Conservation (phyloP, 2,113 vertebrate species). For the Datnioides undecimradiatus region DNA sequence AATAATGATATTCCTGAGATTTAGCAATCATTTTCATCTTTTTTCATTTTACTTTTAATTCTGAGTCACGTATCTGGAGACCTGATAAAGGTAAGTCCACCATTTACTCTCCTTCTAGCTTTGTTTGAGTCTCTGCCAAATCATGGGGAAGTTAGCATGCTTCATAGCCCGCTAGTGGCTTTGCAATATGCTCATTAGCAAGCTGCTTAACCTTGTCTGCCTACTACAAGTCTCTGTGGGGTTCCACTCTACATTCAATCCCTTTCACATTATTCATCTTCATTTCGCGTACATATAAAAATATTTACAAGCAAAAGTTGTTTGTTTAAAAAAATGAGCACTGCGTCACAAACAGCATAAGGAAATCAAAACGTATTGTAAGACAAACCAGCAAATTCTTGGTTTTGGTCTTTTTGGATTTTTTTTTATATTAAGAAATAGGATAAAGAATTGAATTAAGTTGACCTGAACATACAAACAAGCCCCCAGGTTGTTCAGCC, state of each 20-base stretch:
- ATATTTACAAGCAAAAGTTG: too few relatives aligned
- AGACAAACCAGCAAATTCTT: background rate
- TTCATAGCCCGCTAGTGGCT: background rate
- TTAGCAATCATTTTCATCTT: too few relatives aligned
- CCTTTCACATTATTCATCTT: background rate
- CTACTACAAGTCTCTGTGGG: background rate
- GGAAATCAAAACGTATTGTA: too few relatives aligned
- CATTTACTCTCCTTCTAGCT: background rate
- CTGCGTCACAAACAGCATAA: background rate
- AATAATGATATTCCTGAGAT: slow-evolving; percentile 5
- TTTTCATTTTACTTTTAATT: background rate
- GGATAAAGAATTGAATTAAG: background rate
- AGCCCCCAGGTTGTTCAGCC: background rate
- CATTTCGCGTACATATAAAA: too few relatives aligned
- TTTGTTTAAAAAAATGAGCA: too few relatives aligned
- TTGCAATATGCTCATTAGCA: background rate
- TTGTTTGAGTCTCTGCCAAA: background rate
- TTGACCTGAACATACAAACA: background rate
- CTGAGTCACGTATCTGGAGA: background rate
- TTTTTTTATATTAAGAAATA: background rate
- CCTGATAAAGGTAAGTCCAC: background rate
- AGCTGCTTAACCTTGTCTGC: background rate
- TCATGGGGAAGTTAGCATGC: background rate
- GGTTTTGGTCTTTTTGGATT: background rate
- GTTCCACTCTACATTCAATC: background rate